Evolutionary conservation across 2,113 vertebrate species (phyloP).

Genomic region (Nibea coibor): DNA sequence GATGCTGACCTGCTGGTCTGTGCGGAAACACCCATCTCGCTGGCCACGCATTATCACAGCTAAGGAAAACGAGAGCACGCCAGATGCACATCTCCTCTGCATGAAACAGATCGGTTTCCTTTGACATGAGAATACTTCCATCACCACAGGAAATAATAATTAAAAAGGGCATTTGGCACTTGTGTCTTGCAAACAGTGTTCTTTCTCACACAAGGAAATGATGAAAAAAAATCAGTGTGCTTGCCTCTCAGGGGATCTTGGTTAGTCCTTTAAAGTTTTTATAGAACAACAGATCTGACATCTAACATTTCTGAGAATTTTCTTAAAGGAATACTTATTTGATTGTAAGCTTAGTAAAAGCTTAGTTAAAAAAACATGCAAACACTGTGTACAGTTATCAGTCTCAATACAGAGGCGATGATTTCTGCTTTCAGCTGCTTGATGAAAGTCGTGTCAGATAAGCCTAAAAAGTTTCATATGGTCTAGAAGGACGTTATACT

Average conservation of each 20-base stretch:
- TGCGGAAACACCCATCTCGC: conserved; percentile 33
- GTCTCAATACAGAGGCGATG: conserved; percentile 15
- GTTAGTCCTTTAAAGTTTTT: background rate
- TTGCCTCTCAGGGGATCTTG: background rate
- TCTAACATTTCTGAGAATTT: background rate
- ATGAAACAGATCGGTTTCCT: conserved; percentile 34
- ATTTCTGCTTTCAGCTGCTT: conserved; percentile 9
- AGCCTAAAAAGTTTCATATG: conserved; percentile 13
- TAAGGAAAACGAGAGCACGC: conserved; percentile 47
- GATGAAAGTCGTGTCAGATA: conserved; percentile 24
- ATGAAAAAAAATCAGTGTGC: background rate
- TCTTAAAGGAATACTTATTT: background rate
- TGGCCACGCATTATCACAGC: conserved; percentile 34
- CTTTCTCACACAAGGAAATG: background rate
- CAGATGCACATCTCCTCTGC: conserved; percentile 47
- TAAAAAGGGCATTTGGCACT: conserved; percentile 20
- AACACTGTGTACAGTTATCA: background rate
- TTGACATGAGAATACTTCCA: conserved; percentile 59
- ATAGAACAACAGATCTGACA: background rate
- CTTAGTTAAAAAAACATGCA: background rate
- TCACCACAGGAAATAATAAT: conserved; percentile 55
- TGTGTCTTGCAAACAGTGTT: background rate
- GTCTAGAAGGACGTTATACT: conserved; percentile 24
- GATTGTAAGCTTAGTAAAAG: background rate
- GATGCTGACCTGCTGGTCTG: conserved; percentile 64